These are phyloP conservation scores for Gambusia holbrooki DNA, from an alignment of 2,113 vertebrate species.

Conservation along the genomic window DNA sequence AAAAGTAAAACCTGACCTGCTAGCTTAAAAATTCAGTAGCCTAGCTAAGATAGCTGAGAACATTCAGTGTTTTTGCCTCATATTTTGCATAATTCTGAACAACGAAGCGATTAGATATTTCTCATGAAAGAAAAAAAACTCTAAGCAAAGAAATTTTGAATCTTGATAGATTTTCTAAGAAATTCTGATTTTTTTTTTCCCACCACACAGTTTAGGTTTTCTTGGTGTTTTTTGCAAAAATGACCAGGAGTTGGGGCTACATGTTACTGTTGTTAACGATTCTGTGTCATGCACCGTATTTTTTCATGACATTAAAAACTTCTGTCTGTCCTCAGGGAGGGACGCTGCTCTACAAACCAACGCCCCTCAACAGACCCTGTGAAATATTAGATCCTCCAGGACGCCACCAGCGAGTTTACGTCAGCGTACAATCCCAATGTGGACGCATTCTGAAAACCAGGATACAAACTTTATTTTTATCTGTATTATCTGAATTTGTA, in stretches of 20 bases:
- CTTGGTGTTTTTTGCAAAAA: background rate
- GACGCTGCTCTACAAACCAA: slow-evolving; percentile 56
- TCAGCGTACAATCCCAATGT: background rate
- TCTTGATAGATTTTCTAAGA: background rate
- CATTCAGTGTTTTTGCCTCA: background rate
- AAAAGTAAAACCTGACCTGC: background rate
- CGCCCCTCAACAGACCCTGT: background rate
- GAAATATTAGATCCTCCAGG: slow-evolving; percentile 29
- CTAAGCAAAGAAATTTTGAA: background rate
- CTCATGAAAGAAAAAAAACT: background rate
- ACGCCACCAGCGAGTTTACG: slow-evolving; percentile 16
- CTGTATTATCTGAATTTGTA: slow-evolving; percentile 4
- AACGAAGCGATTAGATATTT: background rate
- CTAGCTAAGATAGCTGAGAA: background rate
- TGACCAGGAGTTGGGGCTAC: too few species aligned
- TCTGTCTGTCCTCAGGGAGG: slow-evolving; percentile 35
- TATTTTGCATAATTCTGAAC: background rate
- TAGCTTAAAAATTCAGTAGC: background rate
- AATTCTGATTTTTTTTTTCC: background rate
- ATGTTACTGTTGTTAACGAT: background rate
- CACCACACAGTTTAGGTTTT: background rate
- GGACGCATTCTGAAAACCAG: slow-evolving; percentile 1
- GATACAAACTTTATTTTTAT: background rate
- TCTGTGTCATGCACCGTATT: background rate
- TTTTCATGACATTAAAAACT: background rate